These are phyloP conservation scores for Oxyruncus cristatus DNA, from an alignment of 2,113 vertebrate species.

Conservation along the genomic window DNA sequence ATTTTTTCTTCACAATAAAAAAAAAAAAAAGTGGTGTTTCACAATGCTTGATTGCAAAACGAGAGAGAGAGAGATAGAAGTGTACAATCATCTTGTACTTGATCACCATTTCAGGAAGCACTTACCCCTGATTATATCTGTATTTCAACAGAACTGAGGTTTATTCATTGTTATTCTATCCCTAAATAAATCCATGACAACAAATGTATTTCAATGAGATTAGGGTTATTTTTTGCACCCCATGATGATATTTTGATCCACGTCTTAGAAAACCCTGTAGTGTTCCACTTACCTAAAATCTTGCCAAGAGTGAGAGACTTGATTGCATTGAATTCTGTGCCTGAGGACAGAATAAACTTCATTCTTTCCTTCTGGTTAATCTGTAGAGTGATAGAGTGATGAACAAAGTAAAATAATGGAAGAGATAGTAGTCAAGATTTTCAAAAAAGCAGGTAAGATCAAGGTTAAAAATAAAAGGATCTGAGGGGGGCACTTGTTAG, in stretches of 20 bases:
- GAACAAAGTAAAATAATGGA: neutral
- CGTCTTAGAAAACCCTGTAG: neutral
- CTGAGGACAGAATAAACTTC: slow-evolving; percentile 83
- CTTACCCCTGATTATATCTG: neutral
- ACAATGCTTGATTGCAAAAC: slow-evolving; percentile 30
- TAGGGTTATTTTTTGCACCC: neutral
- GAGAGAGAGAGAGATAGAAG: neutral
- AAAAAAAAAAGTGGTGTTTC: neutral
- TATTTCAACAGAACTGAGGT: slow-evolving; percentile 10
- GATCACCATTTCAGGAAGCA: neutral
- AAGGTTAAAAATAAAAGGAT: neutral
- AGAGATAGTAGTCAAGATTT: neutral
- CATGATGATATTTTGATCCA: neutral
- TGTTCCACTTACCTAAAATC: slow-evolving; percentile 80
- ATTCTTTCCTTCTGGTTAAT: slow-evolving; percentile 80
- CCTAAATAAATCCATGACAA: slow-evolving; percentile 31
- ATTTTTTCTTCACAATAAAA: neutral
- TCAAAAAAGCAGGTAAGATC: neutral
- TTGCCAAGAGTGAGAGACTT: slow-evolving; percentile 84
- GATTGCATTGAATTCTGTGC: slow-evolving; percentile 84
- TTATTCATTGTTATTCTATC: slow-evolving; percentile 14
- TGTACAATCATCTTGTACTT: slow-evolving; percentile 18
- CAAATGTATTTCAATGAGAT: neutral
- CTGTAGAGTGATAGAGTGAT: slow-evolving; percentile 57
- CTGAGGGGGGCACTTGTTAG: neutral